These are phyloP conservation scores for Pseudococcus longispinus DNA, from an alignment of 2,888 invertebrate species.

Conservation along the genomic window DNA sequence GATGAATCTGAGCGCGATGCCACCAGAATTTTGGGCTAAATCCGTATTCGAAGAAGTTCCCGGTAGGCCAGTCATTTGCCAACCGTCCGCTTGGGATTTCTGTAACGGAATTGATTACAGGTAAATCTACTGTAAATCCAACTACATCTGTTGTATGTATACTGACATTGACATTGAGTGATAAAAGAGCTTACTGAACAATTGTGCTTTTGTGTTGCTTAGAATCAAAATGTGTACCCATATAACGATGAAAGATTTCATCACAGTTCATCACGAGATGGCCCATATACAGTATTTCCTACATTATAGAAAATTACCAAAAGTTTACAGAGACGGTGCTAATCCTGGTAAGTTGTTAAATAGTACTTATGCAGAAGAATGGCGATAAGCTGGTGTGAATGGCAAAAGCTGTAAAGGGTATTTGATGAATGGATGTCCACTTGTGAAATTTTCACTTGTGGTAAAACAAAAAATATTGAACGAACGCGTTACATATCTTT, in stretches of 20 bases:
- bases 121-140: constrained; percentile 65
- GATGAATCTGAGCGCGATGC: constrained; percentile 84
- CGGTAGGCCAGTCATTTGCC: constrained; percentile 80
- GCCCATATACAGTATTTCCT: constrained; percentile 89
- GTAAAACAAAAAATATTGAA: too few species aligned
- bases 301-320: constrained; percentile 81
- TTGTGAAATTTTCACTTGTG: too few species aligned
- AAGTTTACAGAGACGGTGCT: constrained; percentile 87
- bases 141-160: background rate
- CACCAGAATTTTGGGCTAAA: constrained; percentile 86
- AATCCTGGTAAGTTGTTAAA: constrained; percentile 89
- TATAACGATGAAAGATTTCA: constrained; percentile 82
- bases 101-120: constrained; percentile 87
- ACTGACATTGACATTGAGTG: background rate
- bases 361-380: too few species aligned
- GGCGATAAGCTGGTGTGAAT: too few species aligned
- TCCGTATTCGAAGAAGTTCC: constrained; percentile 83
- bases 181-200: too few species aligned
- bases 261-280: constrained; percentile 91
- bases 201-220: constrained; percentile 61
- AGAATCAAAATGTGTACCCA: constrained; percentile 89
- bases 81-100: constrained; percentile 94
- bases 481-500: too few species aligned
- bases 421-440: too few species aligned
- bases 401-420: too few species aligned